Percentiles rank a stretch among this genome's conserved stretches.
phyloP scores from a whole-genome alignment of 1,140 invertebrate genomes.

The Diorhabda carinulata region DNA sequence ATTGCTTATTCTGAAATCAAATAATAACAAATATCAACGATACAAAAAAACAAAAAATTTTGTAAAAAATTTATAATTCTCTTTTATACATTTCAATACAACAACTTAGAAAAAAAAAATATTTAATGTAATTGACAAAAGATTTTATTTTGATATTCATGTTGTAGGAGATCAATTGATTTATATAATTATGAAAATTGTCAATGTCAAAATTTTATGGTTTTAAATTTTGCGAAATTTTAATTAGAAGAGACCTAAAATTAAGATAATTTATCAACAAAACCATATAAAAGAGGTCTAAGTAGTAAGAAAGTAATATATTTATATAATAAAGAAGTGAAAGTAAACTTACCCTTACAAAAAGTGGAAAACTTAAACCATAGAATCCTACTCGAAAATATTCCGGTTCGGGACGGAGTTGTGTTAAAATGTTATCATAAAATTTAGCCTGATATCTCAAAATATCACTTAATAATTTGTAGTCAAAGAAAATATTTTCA shows the following conservation, averaged over 20 bases:
- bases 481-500: constrained; percentile 87
- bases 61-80: too few relatives aligned
- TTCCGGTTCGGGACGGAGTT: constrained; percentile 85
- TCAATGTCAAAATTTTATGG: too few relatives aligned
- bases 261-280: too few relatives aligned
- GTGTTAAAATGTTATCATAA: constrained; percentile 84
- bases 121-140: too few relatives aligned
- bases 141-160: too few relatives aligned
- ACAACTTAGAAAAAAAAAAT: too few relatives aligned
- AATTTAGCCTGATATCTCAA: constrained; percentile 84
- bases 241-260: not conserved
- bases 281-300: too few relatives aligned
- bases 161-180: too few relatives aligned
- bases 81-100: too few relatives aligned
- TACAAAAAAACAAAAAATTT: too few relatives aligned
- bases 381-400: constrained; percentile 97
- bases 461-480: constrained; percentile 79
- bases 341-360: constrained; percentile 74
- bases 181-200: too few relatives aligned
- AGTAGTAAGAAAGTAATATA: not conserved
- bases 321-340: not conserved
- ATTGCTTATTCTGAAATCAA: constrained; percentile 81
- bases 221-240: not conserved
- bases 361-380: constrained; percentile 88
- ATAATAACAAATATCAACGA: constrained; percentile 5